These are phyloP conservation scores for Pardalotus punctatus DNA, from an alignment of 2,113 vertebrate genomes.

Conservation along the genomic window DNA sequence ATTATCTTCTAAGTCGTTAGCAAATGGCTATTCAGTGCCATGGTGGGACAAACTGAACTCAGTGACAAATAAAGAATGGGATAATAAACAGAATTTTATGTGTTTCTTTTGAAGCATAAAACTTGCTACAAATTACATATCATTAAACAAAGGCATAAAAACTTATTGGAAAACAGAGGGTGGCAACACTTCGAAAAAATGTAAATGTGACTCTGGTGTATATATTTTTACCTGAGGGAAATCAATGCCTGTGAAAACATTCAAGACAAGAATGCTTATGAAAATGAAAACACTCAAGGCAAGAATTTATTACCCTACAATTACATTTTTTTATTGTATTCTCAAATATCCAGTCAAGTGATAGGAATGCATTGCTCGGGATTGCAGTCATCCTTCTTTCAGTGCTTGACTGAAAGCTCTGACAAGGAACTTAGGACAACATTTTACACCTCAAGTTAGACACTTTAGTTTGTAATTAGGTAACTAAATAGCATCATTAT, in stretches of 20 bases:
- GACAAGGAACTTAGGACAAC: background rate
- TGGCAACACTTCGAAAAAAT: slow-evolving; percentile 26
- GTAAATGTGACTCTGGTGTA: slow-evolving; percentile 18
- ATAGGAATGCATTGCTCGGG: slow-evolving; percentile 18
- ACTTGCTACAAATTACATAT: slow-evolving; percentile 49
- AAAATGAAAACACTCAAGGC: slow-evolving; percentile 24
- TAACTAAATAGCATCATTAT: background rate
- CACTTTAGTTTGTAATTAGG: background rate
- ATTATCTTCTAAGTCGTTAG: slow-evolving; percentile 72
- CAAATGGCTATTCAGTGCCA: slow-evolving; percentile 47
- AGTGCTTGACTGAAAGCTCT: background rate
- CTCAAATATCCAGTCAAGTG: slow-evolving; percentile 1
- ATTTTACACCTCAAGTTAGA: background rate
- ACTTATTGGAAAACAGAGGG: slow-evolving; percentile 46
- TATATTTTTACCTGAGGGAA: slow-evolving; percentile 50
- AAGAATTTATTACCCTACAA: slow-evolving; percentile 34
- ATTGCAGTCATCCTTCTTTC: background rate
- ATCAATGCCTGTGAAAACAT: slow-evolving; percentile 12
- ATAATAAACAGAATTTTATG: slow-evolving; percentile 59
- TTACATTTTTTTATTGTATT: slow-evolving; percentile 24
- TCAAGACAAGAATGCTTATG: slow-evolving; percentile 13
- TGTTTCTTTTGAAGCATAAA: slow-evolving; percentile 67
- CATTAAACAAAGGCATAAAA: slow-evolving; percentile 70
- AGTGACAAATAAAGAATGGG: slow-evolving; percentile 46
- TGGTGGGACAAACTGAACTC: background rate